Base-by-base conservation (phyloP, 2,113 vertebrate genomes). In the Gracilinanus agilis region DNA sequence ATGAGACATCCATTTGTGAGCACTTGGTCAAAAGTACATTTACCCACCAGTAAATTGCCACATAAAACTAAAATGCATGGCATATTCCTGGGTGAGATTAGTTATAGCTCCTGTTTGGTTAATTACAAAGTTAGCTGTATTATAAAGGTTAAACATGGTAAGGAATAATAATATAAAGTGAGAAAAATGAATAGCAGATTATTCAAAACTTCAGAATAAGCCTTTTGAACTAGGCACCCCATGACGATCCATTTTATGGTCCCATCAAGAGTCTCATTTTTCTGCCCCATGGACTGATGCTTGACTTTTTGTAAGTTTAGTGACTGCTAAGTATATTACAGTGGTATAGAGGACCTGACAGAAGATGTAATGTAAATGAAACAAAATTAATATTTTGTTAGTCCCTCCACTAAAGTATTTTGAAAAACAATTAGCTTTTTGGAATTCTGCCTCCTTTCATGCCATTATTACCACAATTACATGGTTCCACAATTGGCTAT, bases 301-400 rank as follows among this genome's bases (percentile, higher is more conserved):
- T 97, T 55, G 89, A 92, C 90, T 94, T 96, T 96, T 94, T 92
- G 49, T 95, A 94, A 95, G 94, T 96, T 94, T 97, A 89, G 91
- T 29, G 40, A 93, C 93, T 91, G 89, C 54, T 61, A 91, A 49
- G 44, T 93, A 75, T 91, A 91, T 96, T 25, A 55, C 67, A 90
- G 67, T 94, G 25, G 44, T 93, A 16, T n/a, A 92, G 49, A 93
- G 27, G 89, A 93, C 91, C 54, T 83, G 49, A 91, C 92, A 90
- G 93, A 94, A 55, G 58, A 75, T 90, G 90, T 92, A 91, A 93
- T 95, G 93, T 54, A 83, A 24, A 92, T 53, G 92, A 92, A 94
- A 92, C 55, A 94, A 27, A 44, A 29, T 83, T 88, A 83, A 92
- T 53, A 27, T n/a, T 89, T 91, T 55, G 90, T 13, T 88, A 92